Base-by-base conservation (phyloP, 2,888 invertebrate species). In the Ornithoptera priamus region DNA sequence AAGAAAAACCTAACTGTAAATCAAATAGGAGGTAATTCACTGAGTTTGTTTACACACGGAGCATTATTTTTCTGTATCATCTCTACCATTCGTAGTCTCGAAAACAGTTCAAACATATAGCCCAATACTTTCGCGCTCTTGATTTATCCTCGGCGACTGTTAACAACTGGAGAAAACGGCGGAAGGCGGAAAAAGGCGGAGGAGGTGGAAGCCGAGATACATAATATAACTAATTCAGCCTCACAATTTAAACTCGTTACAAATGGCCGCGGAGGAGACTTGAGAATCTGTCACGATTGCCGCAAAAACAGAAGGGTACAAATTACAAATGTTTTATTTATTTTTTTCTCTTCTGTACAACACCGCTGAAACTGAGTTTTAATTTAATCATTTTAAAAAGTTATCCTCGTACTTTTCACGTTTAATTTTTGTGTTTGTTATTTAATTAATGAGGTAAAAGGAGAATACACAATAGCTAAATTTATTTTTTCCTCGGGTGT, bases 221-320 rank as follows among this genome's bases (percentile, higher is more conserved):
- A 75, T 81, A 84, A 85, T 84, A 81, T 81, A 85, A 84, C 83
- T 85, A 85, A 88, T 88, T 86, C 83, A 83, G 81, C 78, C 83
- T 83, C 81, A 78, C 83, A 83, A 86, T 88, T 87, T 86, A 85
- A 87, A 84, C 82, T 85, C 84, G 83, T 87, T 85, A 85, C 83
- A 87, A 88, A 87, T 83, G 81, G 81, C 81, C 78, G 77, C 79
- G 67, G 50, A 80, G 78, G 83, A 81, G 76, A 79, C 75, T 83
- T 75, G 79, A 72, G 79, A 75, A 80, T 79, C 79, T 82, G 86
- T 83, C 85, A 83, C 80, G 83, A 82, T 84, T 82, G 84, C 85
- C 84, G 81, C 84, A 86, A 86, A 86, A 85, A 85, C 78, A 80
- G 81, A 83, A 78, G 84, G 78, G 81, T 79, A 71, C 75, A 73